A percentile compares a stretch with the other conserved stretches of the same genome.
phyloP scores from a whole-genome alignment of 1,140 invertebrate genomes.

The Bombus huntii region DNA sequence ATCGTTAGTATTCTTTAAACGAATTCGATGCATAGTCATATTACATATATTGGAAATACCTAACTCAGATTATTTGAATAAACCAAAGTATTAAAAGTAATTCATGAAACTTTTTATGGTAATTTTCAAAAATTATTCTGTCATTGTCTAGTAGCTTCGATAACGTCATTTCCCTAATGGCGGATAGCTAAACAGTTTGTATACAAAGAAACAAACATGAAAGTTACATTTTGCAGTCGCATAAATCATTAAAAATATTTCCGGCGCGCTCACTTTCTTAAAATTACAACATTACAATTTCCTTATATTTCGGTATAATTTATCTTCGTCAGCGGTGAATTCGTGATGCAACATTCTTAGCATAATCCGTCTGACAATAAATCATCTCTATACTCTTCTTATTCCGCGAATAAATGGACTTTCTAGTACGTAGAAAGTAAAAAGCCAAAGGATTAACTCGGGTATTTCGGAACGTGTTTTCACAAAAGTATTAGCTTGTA shows the following conservation, averaged over 20 bases:
- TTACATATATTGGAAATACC: too few relatives aligned
- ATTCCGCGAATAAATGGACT: constrained; percentile 37
- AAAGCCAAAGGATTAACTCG: constrained; percentile 31
- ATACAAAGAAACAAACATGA: neutral
- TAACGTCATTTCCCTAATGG: neutral
- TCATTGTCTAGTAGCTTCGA: neutral
- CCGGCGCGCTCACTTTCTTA: neutral
- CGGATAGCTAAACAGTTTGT: neutral
- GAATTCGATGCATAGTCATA: neutral
- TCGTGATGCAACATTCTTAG: constrained; percentile 39
- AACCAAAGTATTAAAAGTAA: too few relatives aligned
- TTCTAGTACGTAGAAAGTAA: constrained; percentile 19
- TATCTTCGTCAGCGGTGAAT: constrained; percentile 22
- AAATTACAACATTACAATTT: constrained; percentile 19
- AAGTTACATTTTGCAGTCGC: neutral
- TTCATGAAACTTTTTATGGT: too few relatives aligned
- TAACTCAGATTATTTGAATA: too few relatives aligned
- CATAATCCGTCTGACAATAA: constrained; percentile 42
- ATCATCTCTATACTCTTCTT: constrained; percentile 33
- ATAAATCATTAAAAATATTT: constrained; percentile 32
- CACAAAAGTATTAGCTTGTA: neutral
- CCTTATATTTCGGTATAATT: constrained; percentile 20
- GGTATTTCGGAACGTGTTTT: neutral
- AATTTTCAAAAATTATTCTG: too few relatives aligned
- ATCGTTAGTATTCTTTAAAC: neutral